Conservation (phyloP, 2,888 invertebrate species). For the Callosobruchus maculatus region DNA sequence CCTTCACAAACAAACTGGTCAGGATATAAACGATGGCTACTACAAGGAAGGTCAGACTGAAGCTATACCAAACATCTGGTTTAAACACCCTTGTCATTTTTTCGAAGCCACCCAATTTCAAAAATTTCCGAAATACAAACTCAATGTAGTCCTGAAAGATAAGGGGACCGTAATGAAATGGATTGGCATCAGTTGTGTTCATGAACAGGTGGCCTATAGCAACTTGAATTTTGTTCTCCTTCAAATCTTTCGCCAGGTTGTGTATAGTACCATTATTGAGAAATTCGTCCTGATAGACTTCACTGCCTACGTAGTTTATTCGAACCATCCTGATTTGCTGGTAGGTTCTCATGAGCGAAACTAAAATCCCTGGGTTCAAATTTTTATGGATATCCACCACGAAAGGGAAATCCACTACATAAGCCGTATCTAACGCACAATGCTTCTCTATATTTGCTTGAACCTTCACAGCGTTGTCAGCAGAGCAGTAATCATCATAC, state of each 20-base stretch:
- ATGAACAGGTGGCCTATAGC: conserved; percentile 26
- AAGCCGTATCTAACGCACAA: conserved; percentile 6
- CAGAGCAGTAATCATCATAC: neutral
- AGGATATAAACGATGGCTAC: conserved; percentile 9
- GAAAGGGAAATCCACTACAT: conserved; percentile 5
- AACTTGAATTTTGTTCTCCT: conserved; percentile 8
- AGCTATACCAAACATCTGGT: conserved; percentile 13
- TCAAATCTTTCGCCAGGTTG: conserved; percentile 6
- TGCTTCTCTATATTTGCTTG: neutral
- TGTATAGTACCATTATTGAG: conserved; percentile 13
- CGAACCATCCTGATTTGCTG: neutral
- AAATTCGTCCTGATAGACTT: conserved; percentile 13
- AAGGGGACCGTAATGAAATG: conserved; percentile 23
- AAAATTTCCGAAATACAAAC: conserved; percentile 15
- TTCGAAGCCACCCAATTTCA: conserved; percentile 14
- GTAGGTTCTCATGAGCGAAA: conserved; percentile 9
- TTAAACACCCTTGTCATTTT: conserved; percentile 21
- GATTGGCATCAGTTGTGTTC: conserved; percentile 18
- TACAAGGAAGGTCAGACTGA: neutral
- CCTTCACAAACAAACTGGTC: conserved; percentile 3
- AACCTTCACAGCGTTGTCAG: neutral
- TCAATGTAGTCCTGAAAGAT: conserved; percentile 18
- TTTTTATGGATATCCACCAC: conserved; percentile 3
- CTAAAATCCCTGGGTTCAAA: conserved; percentile 16
- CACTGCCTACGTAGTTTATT: conserved; percentile 6